These are phyloP conservation scores for Aphodius sticticus DNA, from an alignment of 2,888 invertebrate genomes.

Conservation along the genomic window DNA sequence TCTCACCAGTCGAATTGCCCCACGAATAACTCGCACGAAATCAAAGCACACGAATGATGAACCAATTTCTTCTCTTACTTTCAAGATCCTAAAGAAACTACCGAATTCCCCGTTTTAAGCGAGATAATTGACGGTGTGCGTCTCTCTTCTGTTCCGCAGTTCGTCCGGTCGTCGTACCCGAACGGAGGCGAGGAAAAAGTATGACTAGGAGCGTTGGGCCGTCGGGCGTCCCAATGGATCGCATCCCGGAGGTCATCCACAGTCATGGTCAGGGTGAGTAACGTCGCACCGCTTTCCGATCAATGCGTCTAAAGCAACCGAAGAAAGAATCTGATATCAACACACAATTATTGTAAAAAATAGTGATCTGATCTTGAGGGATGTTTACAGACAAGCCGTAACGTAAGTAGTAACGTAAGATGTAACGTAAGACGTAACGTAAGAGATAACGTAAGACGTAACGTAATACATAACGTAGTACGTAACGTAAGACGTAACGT, in stretches of 20 bases:
- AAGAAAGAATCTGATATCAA: slow-evolving; percentile 9
- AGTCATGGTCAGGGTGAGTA: slow-evolving; percentile 51
- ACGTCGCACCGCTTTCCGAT: slow-evolving; percentile 52
- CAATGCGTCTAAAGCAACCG: slow-evolving; percentile 48
- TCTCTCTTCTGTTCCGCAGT: slow-evolving; percentile 63
- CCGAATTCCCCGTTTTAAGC: slow-evolving; percentile 16
- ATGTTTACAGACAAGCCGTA: neutral
- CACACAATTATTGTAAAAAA: slow-evolving; percentile 20
- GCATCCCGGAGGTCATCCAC: slow-evolving; percentile 52
- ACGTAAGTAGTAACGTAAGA: neutral
- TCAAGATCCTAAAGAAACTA: slow-evolving; percentile 20
- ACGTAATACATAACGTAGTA: no score
- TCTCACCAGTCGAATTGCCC: neutral
- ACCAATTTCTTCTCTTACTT: slow-evolving; percentile 15
- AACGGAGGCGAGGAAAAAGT: slow-evolving; percentile 81
- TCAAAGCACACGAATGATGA: neutral
- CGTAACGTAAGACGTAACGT: no score
- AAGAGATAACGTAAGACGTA: no score
- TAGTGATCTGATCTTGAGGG: neutral
- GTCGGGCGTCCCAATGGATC: slow-evolving; percentile 54
- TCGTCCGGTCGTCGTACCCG: slow-evolving; percentile 77
- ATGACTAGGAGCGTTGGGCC: slow-evolving; percentile 72
- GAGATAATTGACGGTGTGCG: slow-evolving; percentile 16
- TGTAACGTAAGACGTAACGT: no score
- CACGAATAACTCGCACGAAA: neutral